Conservation (phyloP, 2,888 invertebrate species). For the Perizoma flavofasciatum region DNA sequence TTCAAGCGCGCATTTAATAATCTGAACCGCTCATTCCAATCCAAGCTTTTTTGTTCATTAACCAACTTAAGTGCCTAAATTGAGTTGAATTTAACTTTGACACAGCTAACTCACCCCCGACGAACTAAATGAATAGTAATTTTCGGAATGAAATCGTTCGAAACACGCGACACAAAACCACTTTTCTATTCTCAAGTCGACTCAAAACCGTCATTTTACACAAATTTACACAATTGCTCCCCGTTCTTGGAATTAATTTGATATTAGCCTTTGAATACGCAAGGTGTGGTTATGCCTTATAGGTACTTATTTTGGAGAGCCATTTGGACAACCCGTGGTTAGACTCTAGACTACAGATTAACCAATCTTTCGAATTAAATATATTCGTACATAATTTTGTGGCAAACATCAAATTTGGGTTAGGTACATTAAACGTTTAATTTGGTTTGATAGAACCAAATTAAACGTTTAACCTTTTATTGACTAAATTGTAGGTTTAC, state of each 20-base stretch:
- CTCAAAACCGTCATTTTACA: slow-evolving; percentile 82
- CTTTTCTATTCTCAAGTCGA: slow-evolving; percentile 80
- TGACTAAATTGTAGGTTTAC: slow-evolving; percentile 22
- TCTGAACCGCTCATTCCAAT: slow-evolving; percentile 27
- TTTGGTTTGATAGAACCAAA: slow-evolving; percentile 15
- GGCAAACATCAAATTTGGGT: slow-evolving; percentile 20
- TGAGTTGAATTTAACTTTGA: slow-evolving; percentile 73
- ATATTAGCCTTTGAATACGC: slow-evolving; percentile 82
- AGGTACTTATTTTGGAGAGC: slow-evolving; percentile 77
- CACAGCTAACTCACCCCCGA: slow-evolving; percentile 71
- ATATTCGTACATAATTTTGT: slow-evolving; percentile 61
- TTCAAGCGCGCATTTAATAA: slow-evolving; percentile 16
- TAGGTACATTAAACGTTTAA: slow-evolving; percentile 9
- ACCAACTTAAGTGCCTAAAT: slow-evolving; percentile 52
- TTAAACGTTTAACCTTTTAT: no score
- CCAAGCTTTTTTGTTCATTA: slow-evolving; percentile 33
- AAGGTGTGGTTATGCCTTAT: slow-evolving; percentile 80
- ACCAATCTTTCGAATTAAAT: slow-evolving; percentile 66
- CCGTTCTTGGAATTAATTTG: slow-evolving; percentile 82
- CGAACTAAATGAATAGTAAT: slow-evolving; percentile 83
- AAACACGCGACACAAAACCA: slow-evolving; percentile 82
- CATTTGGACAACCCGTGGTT: slow-evolving; percentile 75
- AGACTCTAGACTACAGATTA: slow-evolving; percentile 64
- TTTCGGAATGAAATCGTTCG: slow-evolving; percentile 81
- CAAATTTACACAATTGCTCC: slow-evolving; percentile 83